A percentile compares a stretch with the other conserved stretches of the same genome.
Conservation (phyloP, 2,888 invertebrate genomes). For the Drosophila formosana region DNA sequence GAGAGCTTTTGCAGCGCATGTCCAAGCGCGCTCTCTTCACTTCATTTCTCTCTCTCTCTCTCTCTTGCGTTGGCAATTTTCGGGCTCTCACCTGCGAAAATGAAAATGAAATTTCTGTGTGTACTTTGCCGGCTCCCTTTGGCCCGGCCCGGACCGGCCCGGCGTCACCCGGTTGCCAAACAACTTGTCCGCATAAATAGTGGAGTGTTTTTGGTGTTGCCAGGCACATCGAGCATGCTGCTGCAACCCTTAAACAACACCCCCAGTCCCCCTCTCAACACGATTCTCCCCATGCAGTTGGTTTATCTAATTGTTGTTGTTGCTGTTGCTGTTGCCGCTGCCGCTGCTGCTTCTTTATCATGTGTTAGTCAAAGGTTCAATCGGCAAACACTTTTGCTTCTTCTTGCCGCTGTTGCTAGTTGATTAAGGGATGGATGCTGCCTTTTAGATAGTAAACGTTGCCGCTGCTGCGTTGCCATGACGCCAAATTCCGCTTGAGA, state of each 20-base stretch:
- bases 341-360: constrained; percentile 64
- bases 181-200: constrained; percentile 44
- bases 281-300: constrained; percentile 47
- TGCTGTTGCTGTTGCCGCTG: constrained; percentile 22
- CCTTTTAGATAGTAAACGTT: constrained; percentile 15
- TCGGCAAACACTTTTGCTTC: constrained; percentile 39
- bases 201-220: constrained; percentile 67
- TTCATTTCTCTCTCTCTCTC: constrained; percentile 20
- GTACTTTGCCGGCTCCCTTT: constrained; percentile 50
- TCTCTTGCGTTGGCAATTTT: constrained; percentile 19
- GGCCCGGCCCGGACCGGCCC: constrained; percentile 5
- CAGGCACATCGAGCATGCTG: constrained; percentile 54
- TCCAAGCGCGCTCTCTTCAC: constrained; percentile 32
- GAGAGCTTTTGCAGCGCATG: constrained; percentile 58
- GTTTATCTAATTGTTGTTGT: constrained; percentile 33
- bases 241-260: constrained; percentile 66
- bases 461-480: constrained; percentile 33
- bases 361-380: constrained; percentile 74
- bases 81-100: constrained; percentile 72
- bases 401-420: constrained; percentile 41
- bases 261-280: constrained; percentile 20
- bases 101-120: constrained; percentile 74
- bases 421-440: constrained; percentile 56
- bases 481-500: constrained; percentile 50
- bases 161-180: constrained; percentile 17